Conservation (phyloP, 2,797 vertebrate species). For the Eulemur rubriventer region DNA sequence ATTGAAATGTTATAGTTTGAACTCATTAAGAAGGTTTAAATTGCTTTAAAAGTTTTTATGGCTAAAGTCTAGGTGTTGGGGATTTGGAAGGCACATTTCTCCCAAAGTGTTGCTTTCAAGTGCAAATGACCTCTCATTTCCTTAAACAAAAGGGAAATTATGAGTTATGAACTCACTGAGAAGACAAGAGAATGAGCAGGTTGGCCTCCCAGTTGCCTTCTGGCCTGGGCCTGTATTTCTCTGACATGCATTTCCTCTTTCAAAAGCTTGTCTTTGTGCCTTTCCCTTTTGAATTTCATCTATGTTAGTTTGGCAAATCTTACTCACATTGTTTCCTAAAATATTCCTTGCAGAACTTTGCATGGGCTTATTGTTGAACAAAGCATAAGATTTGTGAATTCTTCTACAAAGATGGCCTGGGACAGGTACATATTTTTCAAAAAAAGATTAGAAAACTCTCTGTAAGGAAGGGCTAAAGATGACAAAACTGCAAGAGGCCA, state of each 20-base stretch:
- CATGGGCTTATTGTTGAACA: conserved; percentile 15
- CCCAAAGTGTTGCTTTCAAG: conserved; percentile 35
- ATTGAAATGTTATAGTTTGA: conserved; percentile 52
- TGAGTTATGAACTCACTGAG: neutral
- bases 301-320: neutral
- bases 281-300: conserved; percentile 7
- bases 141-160: neutral
- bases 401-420: neutral
- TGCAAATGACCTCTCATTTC: conserved; percentile 34
- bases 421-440: neutral
- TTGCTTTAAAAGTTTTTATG: conserved; percentile 45
- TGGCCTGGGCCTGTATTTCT: neutral
- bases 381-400: neutral
- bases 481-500: neutral
- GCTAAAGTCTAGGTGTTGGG: neutral
- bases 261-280: neutral
- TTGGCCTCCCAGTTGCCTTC: neutral
- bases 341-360: neutral
- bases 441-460: neutral
- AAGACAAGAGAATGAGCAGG: neutral
- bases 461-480: neutral
- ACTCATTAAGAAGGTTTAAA: neutral
- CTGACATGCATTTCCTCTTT: neutral
- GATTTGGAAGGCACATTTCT: conserved; percentile 50
- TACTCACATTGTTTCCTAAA: neutral